These are phyloP conservation scores for Dynastes hyllus DNA, from an alignment of 2,888 invertebrate genomes.

Conservation along the genomic window DNA sequence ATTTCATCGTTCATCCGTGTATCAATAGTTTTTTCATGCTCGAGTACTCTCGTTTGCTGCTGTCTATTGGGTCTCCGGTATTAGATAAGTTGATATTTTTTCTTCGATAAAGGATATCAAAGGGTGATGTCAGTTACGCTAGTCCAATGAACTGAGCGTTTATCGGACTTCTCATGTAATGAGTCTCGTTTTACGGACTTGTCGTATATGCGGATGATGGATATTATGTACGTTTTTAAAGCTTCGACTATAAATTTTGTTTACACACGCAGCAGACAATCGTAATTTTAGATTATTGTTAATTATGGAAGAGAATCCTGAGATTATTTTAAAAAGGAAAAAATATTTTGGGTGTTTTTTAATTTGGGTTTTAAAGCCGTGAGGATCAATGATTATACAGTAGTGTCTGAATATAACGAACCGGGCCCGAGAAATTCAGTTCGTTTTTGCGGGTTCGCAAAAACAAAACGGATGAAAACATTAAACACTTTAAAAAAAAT, in stretches of 20 bases:
- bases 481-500: too few species aligned
- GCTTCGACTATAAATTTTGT: slow-evolving; percentile 41
- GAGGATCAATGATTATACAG: too few species aligned
- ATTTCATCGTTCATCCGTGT: background rate
- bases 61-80: slow-evolving; percentile 41
- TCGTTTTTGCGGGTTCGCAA: too few species aligned
- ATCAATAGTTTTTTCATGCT: slow-evolving; percentile 29
- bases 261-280: slow-evolving; percentile 40
- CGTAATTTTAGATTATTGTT: slow-evolving; percentile 45
- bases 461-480: too few species aligned
- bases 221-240: slow-evolving; percentile 35
- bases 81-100: slow-evolving; percentile 47
- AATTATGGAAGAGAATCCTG: slow-evolving; percentile 30
- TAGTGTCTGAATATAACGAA: too few species aligned
- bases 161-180: slow-evolving; percentile 42
- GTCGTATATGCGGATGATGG: slow-evolving; percentile 16
- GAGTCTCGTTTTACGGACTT: slow-evolving; percentile 41
- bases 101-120: slow-evolving; percentile 45
- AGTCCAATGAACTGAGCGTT: slow-evolving; percentile 47
- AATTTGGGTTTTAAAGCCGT: too few species aligned
- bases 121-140: slow-evolving; percentile 45
- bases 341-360: too few species aligned
- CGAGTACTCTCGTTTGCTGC: slow-evolving; percentile 1
- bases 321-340: too few species aligned
- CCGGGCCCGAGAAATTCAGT: too few species aligned